phyloP scores from a whole-genome alignment of 2,113 vertebrate genomes.

The Rhagologus leucostigma region DNA sequence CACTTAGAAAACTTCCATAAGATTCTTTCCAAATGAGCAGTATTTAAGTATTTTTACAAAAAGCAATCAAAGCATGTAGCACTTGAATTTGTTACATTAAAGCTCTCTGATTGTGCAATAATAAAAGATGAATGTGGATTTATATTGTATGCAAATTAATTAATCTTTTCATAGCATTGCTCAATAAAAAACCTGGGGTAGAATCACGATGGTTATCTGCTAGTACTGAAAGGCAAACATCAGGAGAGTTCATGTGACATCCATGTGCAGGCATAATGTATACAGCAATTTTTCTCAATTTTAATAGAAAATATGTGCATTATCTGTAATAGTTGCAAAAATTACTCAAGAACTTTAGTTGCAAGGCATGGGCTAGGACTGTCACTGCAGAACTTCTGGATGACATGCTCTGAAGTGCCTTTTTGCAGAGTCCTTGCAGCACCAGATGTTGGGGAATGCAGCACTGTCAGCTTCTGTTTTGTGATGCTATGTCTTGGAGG shows the following conservation, averaged over 20 bases:
- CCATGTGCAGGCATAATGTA: neutral
- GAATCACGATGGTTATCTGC: neutral
- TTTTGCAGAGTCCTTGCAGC: neutral
- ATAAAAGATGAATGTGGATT: slow-evolving; percentile 44
- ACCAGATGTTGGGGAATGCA: neutral
- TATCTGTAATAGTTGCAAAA: neutral
- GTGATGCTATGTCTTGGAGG: neutral
- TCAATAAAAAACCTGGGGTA: neutral
- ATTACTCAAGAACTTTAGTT: neutral
- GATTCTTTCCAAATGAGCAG: neutral
- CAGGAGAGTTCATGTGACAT: neutral
- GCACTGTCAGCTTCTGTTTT: neutral
- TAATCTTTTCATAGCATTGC: slow-evolving; percentile 7
- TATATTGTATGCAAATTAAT: slow-evolving; percentile 56
- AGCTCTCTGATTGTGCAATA: slow-evolving; percentile 45
- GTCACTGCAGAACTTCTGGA: neutral
- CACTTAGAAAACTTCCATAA: neutral
- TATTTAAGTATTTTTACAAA: slow-evolving; percentile 50
- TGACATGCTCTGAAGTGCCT: neutral
- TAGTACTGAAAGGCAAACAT: neutral
- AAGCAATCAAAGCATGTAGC: slow-evolving; percentile 30
- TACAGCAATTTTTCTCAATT: neutral
- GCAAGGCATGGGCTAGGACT: neutral
- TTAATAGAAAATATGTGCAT: neutral
- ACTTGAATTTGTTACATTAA: slow-evolving; percentile 53